Evolutionary conservation across 2,113 vertebrate species (phyloP), one percentile per base, ranked within the genome.

Genomic region (Rynchops niger): DNA sequence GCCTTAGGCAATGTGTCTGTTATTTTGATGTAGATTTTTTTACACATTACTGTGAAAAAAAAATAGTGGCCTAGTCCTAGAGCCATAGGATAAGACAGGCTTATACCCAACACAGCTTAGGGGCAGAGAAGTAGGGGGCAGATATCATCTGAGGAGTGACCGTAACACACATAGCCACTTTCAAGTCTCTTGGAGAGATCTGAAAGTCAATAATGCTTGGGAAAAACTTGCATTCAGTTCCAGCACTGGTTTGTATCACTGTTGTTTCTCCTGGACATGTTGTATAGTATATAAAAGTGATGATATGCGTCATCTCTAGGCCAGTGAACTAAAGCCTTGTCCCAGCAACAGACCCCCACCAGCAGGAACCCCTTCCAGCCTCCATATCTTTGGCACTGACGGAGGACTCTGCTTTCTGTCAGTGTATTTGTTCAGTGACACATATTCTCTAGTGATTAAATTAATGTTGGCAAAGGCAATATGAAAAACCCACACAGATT

Each of bases 401-500:
- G 1, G 93, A 97, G 95, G 96, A 94, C 94, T 98, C 98, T 99
- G 99, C 96, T 98, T 98, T 98, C 96, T 98, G 98, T 99, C 98
- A 98, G 95, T 95, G 97, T 88, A 92, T 98, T 97, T 97, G 97
- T 95, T 97, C 97, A 93, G 97, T 98, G 98, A 99, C 98, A 98
- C 98, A 98, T 98, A 98, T 98, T 98, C 98, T 98, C 96, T 90
- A 36, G 97, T 98, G 98, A 99, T 99, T 98, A 98, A 98, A 98
- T 99, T 99, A 99, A 98, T 90, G 95, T 97, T 98, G 97, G 98
- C 98, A 98, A 98, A 98, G 98, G 98, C 98, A 98, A 98, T 98
- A 98, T 98, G 98, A 98, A 98, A 98, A 98, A 98, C 97, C 98
- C 98, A 98, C 98, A 98, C 98, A 98, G 98, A 99, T 98, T 98